Base-by-base conservation (phyloP, 2,888 invertebrate species). In the Oscheius sp. region DNA sequence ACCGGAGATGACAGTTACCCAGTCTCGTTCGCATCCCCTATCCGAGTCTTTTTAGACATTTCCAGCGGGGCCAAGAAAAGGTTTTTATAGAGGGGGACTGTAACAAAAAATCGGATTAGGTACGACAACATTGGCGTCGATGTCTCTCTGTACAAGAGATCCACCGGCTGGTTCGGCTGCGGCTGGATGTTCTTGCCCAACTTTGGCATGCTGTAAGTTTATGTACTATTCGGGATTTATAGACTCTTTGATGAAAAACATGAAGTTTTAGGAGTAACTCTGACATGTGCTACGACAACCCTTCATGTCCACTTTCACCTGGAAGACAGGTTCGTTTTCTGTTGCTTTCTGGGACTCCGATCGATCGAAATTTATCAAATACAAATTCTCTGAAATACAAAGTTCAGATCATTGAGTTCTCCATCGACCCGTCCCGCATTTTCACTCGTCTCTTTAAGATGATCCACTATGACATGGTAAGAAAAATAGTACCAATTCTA, bases 121-220 rank as follows among this genome's bases (percentile, higher is more conserved):
- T 85, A 76, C 57, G 87, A 87, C 74, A 84, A 87, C 51, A 75
- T 87, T 53, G 76, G 80, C 3, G 85, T 87, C 2, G 86, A 87
- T 74, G 84, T 86, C 5, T 77, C 82, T 33, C 74, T 87, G 10
- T 87, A 85, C 77, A 85, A 85, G 42, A 74, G 86, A 13, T 82
- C 83, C 11, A 82, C 81, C 33, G 86, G 87, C 2, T 87, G 87
- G 87, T 78, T 87, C 37, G 87, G 87, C 10, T 87, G 87, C 62
- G 87, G 87, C 32, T 87, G 87, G 87, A 74, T 86, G 71, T 84
- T 82, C 70, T 70, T 87, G 32, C 87, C 87, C 10, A 85, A 82
- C 59, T 87, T 87, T 71, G 83, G 85, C 50, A 62, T 84, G 58
- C 74, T 87, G 86, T 86, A 53, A 76, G 58, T 76, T 63, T 48